A percentile compares a stretch with the other conserved stretches of the same genome.
These are phyloP conservation scores for Todiramphus chloris DNA, from an alignment of 2,113 vertebrate genomes.

Conservation along the genomic window DNA sequence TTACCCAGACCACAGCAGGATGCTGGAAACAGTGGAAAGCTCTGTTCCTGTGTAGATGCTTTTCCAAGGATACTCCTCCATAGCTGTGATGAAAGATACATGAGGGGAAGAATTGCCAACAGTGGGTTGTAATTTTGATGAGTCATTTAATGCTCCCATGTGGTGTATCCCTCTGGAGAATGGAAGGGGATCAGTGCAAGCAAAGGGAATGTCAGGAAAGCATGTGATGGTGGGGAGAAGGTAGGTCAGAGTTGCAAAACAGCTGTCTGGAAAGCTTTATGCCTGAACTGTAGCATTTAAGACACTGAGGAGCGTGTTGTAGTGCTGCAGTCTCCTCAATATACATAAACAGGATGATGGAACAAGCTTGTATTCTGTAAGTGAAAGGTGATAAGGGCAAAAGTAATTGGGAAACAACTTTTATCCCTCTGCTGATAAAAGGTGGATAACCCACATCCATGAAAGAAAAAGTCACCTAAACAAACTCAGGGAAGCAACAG, in stretches of 20 bases:
- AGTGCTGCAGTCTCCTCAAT: neutral
- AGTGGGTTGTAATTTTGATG: neutral
- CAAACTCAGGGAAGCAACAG: neutral
- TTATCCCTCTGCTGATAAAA: neutral
- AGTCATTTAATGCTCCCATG: neutral
- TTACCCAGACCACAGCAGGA: neutral
- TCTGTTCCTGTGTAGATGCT: neutral
- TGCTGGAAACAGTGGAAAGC: neutral
- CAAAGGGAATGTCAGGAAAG: neutral
- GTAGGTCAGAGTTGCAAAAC: neutral
- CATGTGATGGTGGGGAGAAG: neutral
- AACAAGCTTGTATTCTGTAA: neutral
- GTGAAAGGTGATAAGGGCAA: neutral
- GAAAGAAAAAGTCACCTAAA: neutral
- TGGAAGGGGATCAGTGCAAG: neutral
- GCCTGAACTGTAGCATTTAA: neutral
- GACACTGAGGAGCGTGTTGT: neutral
- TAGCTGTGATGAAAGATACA: neutral
- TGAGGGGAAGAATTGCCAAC: neutral
- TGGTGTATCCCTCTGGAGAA: neutral
- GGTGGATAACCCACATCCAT: neutral
- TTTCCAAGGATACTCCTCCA: neutral
- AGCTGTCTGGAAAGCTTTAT: neutral
- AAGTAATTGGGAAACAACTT: neutral
- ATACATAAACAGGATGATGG: neutral